Conservation (phyloP, 2,113 vertebrate genomes). For the Micronycteris hirsuta region DNA sequence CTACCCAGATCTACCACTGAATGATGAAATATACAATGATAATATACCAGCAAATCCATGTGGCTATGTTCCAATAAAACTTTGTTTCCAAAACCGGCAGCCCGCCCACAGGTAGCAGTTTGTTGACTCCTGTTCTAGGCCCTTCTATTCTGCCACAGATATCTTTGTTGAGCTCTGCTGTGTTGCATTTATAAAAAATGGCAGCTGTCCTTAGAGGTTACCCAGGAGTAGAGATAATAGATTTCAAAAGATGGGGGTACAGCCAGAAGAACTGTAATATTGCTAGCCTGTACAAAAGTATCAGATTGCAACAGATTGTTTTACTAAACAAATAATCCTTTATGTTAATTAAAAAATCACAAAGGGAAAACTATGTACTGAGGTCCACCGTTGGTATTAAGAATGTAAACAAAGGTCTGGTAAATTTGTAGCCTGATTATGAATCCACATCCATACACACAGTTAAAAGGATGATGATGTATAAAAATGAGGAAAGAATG, state of each 20-base stretch:
- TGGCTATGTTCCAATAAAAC: constrained; percentile 11
- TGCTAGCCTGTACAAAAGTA: not conserved
- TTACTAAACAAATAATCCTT: not conserved
- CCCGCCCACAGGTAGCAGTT: not conserved
- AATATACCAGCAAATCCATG: not conserved
- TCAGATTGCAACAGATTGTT: not conserved
- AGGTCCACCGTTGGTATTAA: not conserved
- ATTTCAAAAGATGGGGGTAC: not conserved
- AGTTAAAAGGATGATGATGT: not conserved
- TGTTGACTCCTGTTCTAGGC: not conserved
- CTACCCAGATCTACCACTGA: not conserved
- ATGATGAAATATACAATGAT: not conserved
- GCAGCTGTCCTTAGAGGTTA: not conserved
- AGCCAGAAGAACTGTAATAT: not conserved
- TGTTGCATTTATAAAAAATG: not conserved
- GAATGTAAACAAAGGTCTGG: not conserved
- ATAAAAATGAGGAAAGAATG: not conserved
- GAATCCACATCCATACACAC: not conserved
- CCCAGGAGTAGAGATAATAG: not conserved
- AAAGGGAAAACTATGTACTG: not conserved
- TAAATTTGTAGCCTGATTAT: not conserved
- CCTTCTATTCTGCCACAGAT: not conserved
- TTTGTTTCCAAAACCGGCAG: constrained; percentile 15
- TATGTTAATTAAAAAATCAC: not conserved
- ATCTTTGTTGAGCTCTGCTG: not conserved